These are phyloP conservation scores for Glaucopsyche alexis DNA, from an alignment of 2,888 invertebrate species.

Conservation along the genomic window DNA sequence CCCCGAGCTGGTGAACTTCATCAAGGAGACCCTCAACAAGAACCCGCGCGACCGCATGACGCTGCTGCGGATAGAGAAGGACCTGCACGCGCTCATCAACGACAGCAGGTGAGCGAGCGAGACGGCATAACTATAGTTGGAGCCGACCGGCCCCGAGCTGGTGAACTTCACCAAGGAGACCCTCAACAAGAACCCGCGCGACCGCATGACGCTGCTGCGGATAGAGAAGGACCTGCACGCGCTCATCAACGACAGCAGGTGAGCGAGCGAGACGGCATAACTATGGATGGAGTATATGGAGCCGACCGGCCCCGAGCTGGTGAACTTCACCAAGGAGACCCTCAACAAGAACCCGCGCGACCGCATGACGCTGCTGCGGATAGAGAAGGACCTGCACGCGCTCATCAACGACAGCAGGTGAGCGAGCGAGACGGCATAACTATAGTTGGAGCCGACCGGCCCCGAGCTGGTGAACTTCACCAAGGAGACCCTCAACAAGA, in stretches of 20 bases:
- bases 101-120: conserved; percentile 83
- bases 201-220: conserved; percentile 90
- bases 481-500: conserved; percentile 93
- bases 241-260: conserved; percentile 91
- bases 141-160: conserved; percentile 83
- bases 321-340: conserved; percentile 93
- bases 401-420: conserved; percentile 91
- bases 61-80: conserved; percentile 92
- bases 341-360: conserved; percentile 95
- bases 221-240: conserved; percentile 93
- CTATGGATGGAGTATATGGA: too few relatives aligned
- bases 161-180: conserved; percentile 94
- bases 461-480: conserved; percentile 93
- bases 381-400: conserved; percentile 92
- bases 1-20: conserved; percentile 91
- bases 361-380: conserved; percentile 89
- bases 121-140: conserved; percentile 35
- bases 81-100: conserved; percentile 89
- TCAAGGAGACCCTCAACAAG: conserved; percentile 94
- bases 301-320: conserved; percentile 83
- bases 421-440: background rate
- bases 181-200: conserved; percentile 93
- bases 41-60: conserved; percentile 92
- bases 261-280: conserved; percentile 34
- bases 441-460: conserved; percentile 52